Evolutionary conservation across 2,113 vertebrate genomes (phyloP).

Genomic region (Porphyrio hochstetteri): DNA sequence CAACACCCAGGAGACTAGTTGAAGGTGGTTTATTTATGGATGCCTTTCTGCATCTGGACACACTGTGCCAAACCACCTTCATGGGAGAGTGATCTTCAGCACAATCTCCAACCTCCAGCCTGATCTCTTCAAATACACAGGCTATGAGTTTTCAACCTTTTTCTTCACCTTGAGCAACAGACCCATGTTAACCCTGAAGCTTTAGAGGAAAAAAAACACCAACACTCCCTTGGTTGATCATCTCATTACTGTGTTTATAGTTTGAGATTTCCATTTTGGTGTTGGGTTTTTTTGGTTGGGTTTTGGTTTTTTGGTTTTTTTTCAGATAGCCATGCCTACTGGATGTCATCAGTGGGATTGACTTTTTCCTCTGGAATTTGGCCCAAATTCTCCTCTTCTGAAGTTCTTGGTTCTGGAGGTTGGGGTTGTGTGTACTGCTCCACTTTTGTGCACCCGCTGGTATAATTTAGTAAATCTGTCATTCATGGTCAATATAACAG

Average conservation of each 20-base stretch:
- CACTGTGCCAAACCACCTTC: background rate
- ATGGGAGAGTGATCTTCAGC: background rate
- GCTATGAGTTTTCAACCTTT: background rate
- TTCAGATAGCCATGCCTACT: background rate
- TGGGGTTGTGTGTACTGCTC: background rate
- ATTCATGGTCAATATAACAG: background rate
- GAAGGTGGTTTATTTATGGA: background rate
- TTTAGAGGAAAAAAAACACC: background rate
- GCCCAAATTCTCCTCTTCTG: background rate
- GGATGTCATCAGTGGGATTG: background rate
- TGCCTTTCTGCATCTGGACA: background rate
- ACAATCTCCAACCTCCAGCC: background rate
- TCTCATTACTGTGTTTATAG: background rate
- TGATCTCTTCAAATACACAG: background rate
- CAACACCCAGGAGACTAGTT: background rate
- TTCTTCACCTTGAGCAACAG: background rate
- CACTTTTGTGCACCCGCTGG: background rate
- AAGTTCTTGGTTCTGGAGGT: background rate
- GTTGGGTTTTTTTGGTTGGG: too few relatives aligned
- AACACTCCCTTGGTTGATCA: background rate
- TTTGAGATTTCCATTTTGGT: too few relatives aligned
- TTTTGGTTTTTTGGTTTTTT: too few relatives aligned
- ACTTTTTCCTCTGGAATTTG: background rate
- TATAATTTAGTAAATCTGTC: constrained; percentile 29
- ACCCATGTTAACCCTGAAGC: background rate